Evolutionary conservation across 2,888 invertebrate species (phyloP).

Genomic region (Hoplodrina blanda): DNA sequence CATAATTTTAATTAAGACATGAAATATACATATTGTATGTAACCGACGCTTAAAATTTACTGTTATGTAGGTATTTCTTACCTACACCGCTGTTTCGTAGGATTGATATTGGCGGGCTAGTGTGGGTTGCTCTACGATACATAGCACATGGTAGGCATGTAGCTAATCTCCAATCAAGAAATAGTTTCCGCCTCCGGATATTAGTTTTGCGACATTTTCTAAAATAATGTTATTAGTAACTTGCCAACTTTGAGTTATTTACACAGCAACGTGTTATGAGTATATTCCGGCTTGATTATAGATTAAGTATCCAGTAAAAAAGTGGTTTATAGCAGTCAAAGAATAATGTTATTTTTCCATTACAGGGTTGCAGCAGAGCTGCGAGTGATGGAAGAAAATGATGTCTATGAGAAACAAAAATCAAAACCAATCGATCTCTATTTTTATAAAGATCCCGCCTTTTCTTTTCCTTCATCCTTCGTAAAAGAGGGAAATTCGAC

Average conservation of each 20-base stretch:
- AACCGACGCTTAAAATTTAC: background rate
- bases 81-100: constrained; percentile 20
- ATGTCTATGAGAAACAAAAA: no score
- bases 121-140: constrained; percentile 37
- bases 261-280: constrained; percentile 1
- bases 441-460: background rate
- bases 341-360: background rate
- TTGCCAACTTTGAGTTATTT: constrained; percentile 31
- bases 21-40: constrained; percentile 7
- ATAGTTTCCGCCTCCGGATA: constrained; percentile 66
- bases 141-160: constrained; percentile 37
- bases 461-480: constrained; percentile 1
- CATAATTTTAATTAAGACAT: background rate
- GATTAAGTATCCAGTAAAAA: background rate
- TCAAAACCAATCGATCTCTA: background rate
- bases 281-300: constrained; percentile 15
- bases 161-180: constrained; percentile 63
- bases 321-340: background rate
- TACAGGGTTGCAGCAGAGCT: constrained; percentile 6
- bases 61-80: constrained; percentile 49
- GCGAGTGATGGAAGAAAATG: background rate
- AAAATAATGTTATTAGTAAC: constrained; percentile 50
- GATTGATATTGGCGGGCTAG: constrained; percentile 37
- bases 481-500: constrained; percentile 12
- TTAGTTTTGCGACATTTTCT: constrained; percentile 60